Conservation (phyloP, 2,113 vertebrate genomes). For the Micromys minutus region DNA sequence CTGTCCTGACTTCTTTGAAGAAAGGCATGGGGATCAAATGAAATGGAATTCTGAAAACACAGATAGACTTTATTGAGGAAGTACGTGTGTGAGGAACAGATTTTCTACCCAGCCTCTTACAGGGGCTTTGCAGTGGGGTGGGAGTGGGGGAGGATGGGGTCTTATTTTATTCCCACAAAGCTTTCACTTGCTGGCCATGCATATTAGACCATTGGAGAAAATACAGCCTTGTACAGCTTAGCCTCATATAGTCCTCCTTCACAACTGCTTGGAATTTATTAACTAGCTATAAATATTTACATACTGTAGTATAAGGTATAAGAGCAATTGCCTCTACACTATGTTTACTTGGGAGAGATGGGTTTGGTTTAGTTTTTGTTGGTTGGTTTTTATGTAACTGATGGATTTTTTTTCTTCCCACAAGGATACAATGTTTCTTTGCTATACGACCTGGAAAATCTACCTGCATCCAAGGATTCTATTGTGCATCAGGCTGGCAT, state of each 20-base stretch:
- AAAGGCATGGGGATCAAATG: background rate
- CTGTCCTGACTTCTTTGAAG: slow-evolving; percentile 32
- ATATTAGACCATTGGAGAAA: background rate
- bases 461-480: slow-evolving; percentile 93
- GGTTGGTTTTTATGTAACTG: background rate
- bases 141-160: fast-evolving
- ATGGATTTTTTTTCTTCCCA: background rate
- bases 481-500: slow-evolving; percentile 96
- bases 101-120: background rate
- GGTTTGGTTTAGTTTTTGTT: background rate
- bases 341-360: background rate
- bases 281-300: slow-evolving; percentile 25
- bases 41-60: slow-evolving; percentile 28
- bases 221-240: background rate
- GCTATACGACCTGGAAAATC: slow-evolving; percentile 94
- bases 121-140: background rate
- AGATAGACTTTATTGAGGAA: background rate
- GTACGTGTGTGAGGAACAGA: background rate
- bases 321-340: background rate
- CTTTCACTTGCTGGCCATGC: background rate
- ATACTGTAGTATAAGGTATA: background rate
- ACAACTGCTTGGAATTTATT: background rate
- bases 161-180: slow-evolving; percentile 32
- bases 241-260: background rate
- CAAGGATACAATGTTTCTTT: slow-evolving; percentile 94